Evolutionary conservation across 2,888 invertebrate species (phyloP), one percentile per base, ranked within the genome.

Genomic region (Lepas anatifera): DNA sequence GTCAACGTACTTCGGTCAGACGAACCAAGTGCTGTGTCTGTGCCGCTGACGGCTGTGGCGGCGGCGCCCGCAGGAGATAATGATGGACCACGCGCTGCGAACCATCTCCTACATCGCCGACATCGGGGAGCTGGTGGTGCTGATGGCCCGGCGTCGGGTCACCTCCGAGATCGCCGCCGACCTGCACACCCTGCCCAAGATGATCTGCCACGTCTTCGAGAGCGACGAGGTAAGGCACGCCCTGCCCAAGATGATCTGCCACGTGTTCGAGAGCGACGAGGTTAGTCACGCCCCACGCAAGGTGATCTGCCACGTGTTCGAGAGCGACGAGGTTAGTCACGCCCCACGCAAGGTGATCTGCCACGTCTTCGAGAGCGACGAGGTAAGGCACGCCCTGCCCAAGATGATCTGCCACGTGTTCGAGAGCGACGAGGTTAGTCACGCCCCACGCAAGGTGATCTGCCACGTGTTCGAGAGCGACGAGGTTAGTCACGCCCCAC

Each of bases 341-440:
- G n/a, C n/a, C n/a, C n/a, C n/a, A n/a, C n/a, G n/a, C n/a, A n/a
- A n/a, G n/a, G n/a, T n/a, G n/a, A n/a, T n/a, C n/a, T n/a, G n/a
- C n/a, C n/a, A n/a, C n/a, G n/a, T n/a, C n/a, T n/a, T n/a, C n/a
- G n/a, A n/a, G n/a, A n/a, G n/a, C n/a, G n/a, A n/a, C n/a, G n/a
- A n/a, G n/a, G n/a, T n/a, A n/a, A n/a, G n/a, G 76, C 92, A 91
- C 80, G 85, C 93, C 76, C 93, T 93, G 67, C 95, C 95, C 52
- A 97, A 98, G 82, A 98, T 99, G 90, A 95, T 99, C 76, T 99
- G 99, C 78, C 99, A 99, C 80, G 98, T 99, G 39, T 99, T 99
- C 81, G 98, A 99, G 81, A 96, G 96, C 78, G 98, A 99, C 80
- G 99, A 99, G 86, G 89, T 89, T 75, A 76, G 79, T 68, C 41